These are phyloP conservation scores for Pachypeltis micranthus DNA, from an alignment of 1,140 invertebrate genomes.

Conservation along the genomic window DNA sequence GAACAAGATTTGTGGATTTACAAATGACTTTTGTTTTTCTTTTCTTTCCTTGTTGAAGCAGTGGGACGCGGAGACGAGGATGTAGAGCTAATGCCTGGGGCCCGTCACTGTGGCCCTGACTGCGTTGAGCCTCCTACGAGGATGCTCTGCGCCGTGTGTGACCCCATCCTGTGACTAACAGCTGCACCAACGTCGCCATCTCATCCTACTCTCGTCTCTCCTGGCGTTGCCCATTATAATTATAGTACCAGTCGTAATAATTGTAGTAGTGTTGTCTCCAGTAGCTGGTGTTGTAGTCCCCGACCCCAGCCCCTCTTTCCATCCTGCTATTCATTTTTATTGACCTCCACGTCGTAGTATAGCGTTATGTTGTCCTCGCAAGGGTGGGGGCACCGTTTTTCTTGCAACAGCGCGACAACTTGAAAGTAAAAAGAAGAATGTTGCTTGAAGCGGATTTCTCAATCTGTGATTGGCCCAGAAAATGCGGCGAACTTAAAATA, in stretches of 20 bases:
- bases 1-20: no score
- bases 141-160: constrained; percentile 20
- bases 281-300: not conserved
- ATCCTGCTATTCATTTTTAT: not conserved
- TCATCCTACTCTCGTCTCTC: not conserved
- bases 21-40: not conserved
- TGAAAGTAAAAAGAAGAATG: not conserved
- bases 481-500: not conserved
- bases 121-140: not conserved
- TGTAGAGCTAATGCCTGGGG: not conserved
- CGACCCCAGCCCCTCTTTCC: not conserved
- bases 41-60: not conserved
- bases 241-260: not conserved
- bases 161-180: constrained; percentile 24
- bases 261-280: not conserved
- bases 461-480: no score
- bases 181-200: not conserved
- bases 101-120: not conserved
- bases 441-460: no score
- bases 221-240: not conserved
- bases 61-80: not conserved
- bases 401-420: constrained; percentile 1
- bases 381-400: constrained; percentile 5
- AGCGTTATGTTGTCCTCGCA: constrained; percentile 6
- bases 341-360: not conserved